Evolutionary conservation across 2,797 vertebrate genomes (phyloP), one percentile per base, ranked within the genome.

Genomic region (Myotis pilosus): DNA sequence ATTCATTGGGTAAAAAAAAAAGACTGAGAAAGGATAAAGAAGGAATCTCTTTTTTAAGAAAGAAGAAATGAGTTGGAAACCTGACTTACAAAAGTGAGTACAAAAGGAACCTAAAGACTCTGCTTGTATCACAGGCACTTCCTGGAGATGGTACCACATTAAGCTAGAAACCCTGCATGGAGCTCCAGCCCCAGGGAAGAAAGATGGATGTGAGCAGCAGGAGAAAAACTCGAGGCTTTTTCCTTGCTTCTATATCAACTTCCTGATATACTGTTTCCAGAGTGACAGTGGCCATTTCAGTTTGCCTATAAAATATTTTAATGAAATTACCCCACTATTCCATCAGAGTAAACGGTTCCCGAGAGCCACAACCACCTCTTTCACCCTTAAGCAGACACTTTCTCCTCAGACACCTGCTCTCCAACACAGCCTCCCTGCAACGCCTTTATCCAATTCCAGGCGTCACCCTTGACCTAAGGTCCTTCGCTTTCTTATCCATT

Each of bases 51-150:
- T 72, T 55, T 80, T 55, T 38, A 72, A 69, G 74, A 80, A 89
- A 33, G 57, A 82, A 89, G 15, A 94, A 84, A 91, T 72, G 57
- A 94, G 57, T 33, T 62, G 12, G 30, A 82, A 95, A 86, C 87
- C 19, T 93, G 44, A 90, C 60, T 93, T 89, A 81, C 71, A 92
- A 87, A 91, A 96, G 33, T 62, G n/a, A 88, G 3, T n/a, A 5
- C 41, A 41, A 83, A 94, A 51, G 53, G n/a, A 78, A 68, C 51
- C 62, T 4, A 28, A 44, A 91, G 49, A 69, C 20, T 25, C 78
- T 20, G 17, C 30, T 12, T 74, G 51, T 12, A 23, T 53, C 75
- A 49, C 57, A 71, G 33, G 28, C 8, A 0, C 15, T 51, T 41
- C 55, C 49, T 64, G 55, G 55, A 72, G 49, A 80, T 7, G 10